Evolutionary conservation across 2,113 vertebrate genomes (phyloP), one percentile per base, ranked within the genome.

Genomic region (Myiozetetes cayanensis): DNA sequence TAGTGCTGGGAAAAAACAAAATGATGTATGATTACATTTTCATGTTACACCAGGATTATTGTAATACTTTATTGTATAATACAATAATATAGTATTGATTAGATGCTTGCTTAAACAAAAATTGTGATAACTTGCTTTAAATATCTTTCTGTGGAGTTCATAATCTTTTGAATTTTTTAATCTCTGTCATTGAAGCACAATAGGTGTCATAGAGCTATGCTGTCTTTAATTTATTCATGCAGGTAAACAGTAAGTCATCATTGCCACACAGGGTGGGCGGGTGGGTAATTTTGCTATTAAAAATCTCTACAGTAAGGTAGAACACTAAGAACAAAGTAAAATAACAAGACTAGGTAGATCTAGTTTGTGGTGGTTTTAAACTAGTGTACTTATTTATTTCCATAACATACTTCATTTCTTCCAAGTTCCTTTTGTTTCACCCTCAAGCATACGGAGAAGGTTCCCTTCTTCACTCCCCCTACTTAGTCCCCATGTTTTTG

Each of bases 401-500:
- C 15, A 12, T 37, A 56, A 53, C 5, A 22, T 62, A 50, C 6
- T 55, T 53, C 10, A 33, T 76, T 76, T 56, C 23, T 73, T 90
- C 43, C 24, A 12, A 73, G 6, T 70, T 86, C 9, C 14, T 55
- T 75, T 56, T 49, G 0, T 46, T 92, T 61, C 27, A 70, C 3
- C 8, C 8, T 58, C 33, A 55, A 6, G 4, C 13, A 39, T 30
- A 63, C 1, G 2, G 21, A 71, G 19, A 18, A 27, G 1, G 5
- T 3, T 71, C 8, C 6, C 4, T 10, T 41, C 8, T 49, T 10
- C 8, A 44, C 8, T 14, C 2, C 1, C 3, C 2, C 4, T n/a
- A 10, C 14, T 8, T 6, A 8, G 10, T n/a, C 23, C 3, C 4
- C 6, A 27, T 9, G 12, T 5, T 75, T 73, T 33, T 65, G 17